Evolutionary conservation across 1,140 invertebrate species (phyloP), one percentile per base, ranked within the genome.

Genomic region (Brachystomella parvula): DNA sequence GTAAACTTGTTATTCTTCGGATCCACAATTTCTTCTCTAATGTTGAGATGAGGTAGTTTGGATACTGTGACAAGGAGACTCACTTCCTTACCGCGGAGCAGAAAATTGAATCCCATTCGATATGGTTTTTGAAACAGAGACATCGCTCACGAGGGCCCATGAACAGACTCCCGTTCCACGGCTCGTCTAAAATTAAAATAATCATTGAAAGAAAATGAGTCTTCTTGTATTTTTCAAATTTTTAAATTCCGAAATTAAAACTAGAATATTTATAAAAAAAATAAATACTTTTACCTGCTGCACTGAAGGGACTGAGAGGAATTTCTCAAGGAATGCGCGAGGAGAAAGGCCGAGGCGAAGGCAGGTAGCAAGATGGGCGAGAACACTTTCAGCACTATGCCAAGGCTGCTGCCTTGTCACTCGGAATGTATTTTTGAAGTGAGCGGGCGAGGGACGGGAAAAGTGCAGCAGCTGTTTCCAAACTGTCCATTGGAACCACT

Each of bases 1-100:
- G 96, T 87, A 84, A 98, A 98, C 74, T 93, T 92, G 79, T 97
- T 96, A 68, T 87, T 90, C 77, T 95, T 94, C 0, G 92, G 92
- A 82, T 97, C 92, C 21, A 96, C 88, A 0, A 98, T 87, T 80
- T 98, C 92, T 78, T 99, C 94, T 0, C 89, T 89, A 2, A 99
- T 82, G 78, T 90, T 92, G 75, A 96, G 93, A 80, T 94, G 90
- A 0, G 96, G 95, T 71, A 99, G 76, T 70, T 84, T 83, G 72
- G 88, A 84, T 26, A 96, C 85, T 1, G 85, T 85, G 75, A 94
- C 95, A 70, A 97, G 80, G 0, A 99, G 80, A 0, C 92, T 94
- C 2, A 98, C 84, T 75, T 98, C 94, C 70, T 90, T 92, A 77
- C 96, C 94, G 21, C 94, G 81, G 6, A 99, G 81, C 76, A 96